Conservation (phyloP, 2,113 vertebrate species). For the Sinocyclocheilus anophthalmus region DNA sequence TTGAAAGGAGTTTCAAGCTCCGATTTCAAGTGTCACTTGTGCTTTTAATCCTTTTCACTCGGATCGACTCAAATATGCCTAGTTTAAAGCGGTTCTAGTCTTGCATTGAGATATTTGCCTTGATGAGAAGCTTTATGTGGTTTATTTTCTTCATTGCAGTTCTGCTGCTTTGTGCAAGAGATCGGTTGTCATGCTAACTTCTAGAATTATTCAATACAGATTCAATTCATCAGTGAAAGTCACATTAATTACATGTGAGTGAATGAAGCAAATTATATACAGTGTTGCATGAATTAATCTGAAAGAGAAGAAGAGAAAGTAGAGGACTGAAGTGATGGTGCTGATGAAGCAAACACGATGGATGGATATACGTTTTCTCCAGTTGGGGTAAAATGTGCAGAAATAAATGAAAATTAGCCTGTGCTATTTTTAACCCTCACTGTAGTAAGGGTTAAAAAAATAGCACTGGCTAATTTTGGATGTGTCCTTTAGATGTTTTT, state of each 20-base stretch:
- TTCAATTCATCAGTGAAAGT: not conserved
- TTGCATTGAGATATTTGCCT: not conserved
- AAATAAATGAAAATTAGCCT: not conserved
- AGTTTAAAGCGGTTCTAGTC: not conserved
- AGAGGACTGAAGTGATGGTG: not conserved
- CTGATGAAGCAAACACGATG: not conserved
- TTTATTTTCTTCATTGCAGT: not conserved
- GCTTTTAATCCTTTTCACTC: not conserved
- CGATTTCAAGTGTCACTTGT: not conserved
- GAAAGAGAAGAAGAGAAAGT: not conserved
- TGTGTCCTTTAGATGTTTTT: not conserved
- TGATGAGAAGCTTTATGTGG: not conserved
- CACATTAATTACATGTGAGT: not conserved
- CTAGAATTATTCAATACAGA: not conserved
- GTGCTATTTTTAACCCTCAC: not conserved
- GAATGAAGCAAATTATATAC: not conserved
- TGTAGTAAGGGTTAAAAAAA: not conserved
- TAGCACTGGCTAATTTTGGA: not conserved
- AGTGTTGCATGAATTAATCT: not conserved
- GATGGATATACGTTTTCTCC: not conserved
- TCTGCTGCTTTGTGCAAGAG: not conserved
- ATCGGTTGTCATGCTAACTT: not conserved
- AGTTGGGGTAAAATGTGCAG: not conserved
- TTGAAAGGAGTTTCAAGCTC: not conserved
- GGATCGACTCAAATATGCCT: not conserved